Evolutionary conservation across 1,140 invertebrate species (phyloP).

Genomic region (Eurosta solidaginis): DNA sequence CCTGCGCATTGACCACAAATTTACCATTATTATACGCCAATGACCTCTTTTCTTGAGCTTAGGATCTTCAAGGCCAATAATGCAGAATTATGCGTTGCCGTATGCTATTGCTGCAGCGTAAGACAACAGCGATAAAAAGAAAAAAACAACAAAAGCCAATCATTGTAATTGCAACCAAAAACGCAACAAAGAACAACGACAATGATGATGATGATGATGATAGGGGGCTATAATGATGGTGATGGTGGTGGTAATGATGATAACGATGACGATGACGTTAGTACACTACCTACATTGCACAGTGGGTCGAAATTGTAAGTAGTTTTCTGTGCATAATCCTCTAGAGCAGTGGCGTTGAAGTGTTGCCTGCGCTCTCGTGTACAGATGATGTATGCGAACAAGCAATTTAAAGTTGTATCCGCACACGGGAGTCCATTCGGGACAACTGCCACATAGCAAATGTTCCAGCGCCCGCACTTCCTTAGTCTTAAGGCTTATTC

Average conservation of each 20-base stretch:
- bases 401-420: too few relatives aligned
- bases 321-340: too few relatives aligned
- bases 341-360: too few relatives aligned
- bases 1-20: background rate
- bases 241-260: background rate
- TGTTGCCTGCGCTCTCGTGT: too few relatives aligned
- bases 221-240: too few relatives aligned
- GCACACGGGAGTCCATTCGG: too few relatives aligned
- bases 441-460: too few relatives aligned
- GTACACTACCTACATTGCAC: too few relatives aligned
- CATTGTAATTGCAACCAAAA: conserved; percentile 3
- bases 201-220: background rate
- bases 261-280: background rate
- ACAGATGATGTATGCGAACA: too few relatives aligned
- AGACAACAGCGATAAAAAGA: conserved; percentile 15
- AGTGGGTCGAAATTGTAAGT: too few relatives aligned
- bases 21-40: conserved; percentile 29
- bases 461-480: too few relatives aligned
- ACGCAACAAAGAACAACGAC: conserved; percentile 1
- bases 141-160: background rate
- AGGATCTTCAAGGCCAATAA: conserved; percentile 31
- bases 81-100: conserved; percentile 29
- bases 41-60: conserved; percentile 31
- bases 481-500: too few relatives aligned
- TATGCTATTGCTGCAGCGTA: conserved; percentile 5